Evolutionary conservation across 2,797 vertebrate genomes (phyloP).

Genomic region (Accipiter fasciatus): DNA sequence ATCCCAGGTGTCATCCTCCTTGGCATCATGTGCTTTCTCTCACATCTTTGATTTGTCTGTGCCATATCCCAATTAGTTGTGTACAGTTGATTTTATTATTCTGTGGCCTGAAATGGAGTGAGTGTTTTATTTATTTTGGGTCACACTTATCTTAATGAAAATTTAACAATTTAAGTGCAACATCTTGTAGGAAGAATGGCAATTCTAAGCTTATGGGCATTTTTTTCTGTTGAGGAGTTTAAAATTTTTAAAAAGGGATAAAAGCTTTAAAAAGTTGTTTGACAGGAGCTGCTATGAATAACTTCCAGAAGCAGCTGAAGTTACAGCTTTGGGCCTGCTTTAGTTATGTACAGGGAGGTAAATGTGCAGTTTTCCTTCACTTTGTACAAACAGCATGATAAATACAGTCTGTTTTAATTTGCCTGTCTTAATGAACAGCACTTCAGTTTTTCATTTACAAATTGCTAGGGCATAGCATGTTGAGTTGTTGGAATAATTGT

Average conservation of each 20-base stretch:
- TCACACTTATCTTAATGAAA: not conserved
- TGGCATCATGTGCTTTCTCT: not conserved
- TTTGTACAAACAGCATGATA: not conserved
- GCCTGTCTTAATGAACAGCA: not conserved
- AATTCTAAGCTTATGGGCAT: not conserved
- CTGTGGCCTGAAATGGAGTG: not conserved
- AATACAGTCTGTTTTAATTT: slow-evolving; percentile 25
- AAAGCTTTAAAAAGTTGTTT: not conserved
- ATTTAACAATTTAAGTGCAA: not conserved
- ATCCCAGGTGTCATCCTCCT: not conserved
- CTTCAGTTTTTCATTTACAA: slow-evolving; percentile 4
- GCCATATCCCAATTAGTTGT: not conserved
- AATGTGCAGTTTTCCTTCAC: not conserved
- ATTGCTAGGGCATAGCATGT: not conserved
- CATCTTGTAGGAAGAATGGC: not conserved
- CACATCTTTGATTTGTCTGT: not conserved
- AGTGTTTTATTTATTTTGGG: not conserved
- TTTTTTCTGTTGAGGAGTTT: not conserved
- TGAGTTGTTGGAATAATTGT: slow-evolving; percentile 30
- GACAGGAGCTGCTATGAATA: not conserved
- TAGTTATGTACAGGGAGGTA: not conserved
- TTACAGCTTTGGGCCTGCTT: not conserved
- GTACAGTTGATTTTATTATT: not conserved
- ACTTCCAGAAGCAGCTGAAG: not conserved
- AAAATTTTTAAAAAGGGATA: not conserved